Conservation (phyloP, 2,113 vertebrate species). For the Lepus americanus region DNA sequence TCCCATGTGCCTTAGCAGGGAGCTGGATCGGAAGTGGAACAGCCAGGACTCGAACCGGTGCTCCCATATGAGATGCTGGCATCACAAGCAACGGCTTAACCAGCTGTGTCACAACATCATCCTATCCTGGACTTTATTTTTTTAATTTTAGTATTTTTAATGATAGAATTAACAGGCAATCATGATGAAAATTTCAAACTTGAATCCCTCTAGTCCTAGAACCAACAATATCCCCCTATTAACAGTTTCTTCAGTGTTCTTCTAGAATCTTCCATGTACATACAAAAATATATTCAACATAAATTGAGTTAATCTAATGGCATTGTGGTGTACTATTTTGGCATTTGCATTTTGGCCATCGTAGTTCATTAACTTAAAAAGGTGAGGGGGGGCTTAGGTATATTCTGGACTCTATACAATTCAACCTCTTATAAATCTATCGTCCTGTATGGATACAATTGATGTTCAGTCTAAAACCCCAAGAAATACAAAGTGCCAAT, state of each 20-base stretch:
- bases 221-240: slow-evolving; percentile 3
- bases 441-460: slow-evolving; percentile 47
- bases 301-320: slow-evolving; percentile 33
- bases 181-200: slow-evolving; percentile 41
- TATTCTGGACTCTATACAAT: neutral
- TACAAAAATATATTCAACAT: neutral
- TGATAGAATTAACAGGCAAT: slow-evolving; percentile 57
- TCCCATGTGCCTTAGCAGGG: too few relatives aligned
- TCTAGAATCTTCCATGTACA: slow-evolving; percentile 64
- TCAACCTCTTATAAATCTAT: slow-evolving; percentile 55
- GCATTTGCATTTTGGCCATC: slow-evolving; percentile 54
- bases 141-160: slow-evolving; percentile 40
- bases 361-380: slow-evolving; percentile 1
- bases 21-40: too few relatives aligned
- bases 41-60: too few relatives aligned
- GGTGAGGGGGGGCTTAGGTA: neutral
- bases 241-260: slow-evolving; percentile 43
- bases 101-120: too few relatives aligned
- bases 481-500: slow-evolving; percentile 56
- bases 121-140: neutral
- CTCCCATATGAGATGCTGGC: too few relatives aligned
- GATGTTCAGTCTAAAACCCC: slow-evolving; percentile 20
- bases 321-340: slow-evolving; percentile 6
- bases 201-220: neutral
- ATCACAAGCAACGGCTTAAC: too few relatives aligned